phyloP scores from a whole-genome alignment of 2,888 invertebrate genomes.

The Nemurella pictetii region DNA sequence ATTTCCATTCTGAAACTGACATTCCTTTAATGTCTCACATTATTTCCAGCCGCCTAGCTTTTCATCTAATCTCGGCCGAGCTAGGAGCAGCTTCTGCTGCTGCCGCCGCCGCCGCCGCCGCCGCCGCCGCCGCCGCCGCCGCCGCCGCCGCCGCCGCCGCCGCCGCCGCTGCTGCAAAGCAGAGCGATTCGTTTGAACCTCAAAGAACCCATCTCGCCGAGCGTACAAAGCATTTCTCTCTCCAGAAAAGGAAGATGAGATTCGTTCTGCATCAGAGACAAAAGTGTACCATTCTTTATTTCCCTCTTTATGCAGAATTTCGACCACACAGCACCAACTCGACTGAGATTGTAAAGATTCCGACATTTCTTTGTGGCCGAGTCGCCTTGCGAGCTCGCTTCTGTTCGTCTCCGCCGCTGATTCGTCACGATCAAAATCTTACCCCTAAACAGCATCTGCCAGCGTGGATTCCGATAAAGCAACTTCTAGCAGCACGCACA shows the following conservation, averaged over 20 bases:
- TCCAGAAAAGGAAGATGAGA: not conserved
- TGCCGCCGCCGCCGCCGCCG: too few relatives aligned
- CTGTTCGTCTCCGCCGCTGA: not conserved
- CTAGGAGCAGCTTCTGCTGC: not conserved
- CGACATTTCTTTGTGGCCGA: not conserved
- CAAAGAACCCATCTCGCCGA: not conserved
- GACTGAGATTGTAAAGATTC: not conserved
- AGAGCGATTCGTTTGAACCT: conserved; percentile 1
- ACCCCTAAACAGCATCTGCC: not conserved
- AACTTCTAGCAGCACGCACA: too few relatives aligned
- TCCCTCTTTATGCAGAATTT: conserved; percentile 13
- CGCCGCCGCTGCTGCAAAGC: not conserved
- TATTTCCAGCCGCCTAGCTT: conserved; percentile 17
- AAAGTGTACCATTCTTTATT: not conserved
- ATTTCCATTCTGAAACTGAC: conserved; percentile 14
- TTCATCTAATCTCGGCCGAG: not conserved
- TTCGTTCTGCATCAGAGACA: conserved; percentile 21
- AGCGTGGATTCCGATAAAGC: too few relatives aligned
- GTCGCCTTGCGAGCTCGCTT: conserved; percentile 1
- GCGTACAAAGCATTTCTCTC: not conserved
- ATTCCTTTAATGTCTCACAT: conserved; percentile 14
- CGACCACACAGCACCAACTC: conserved; percentile 23
- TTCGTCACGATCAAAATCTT: not conserved
- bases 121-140: too few relatives aligned
- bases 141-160: too few relatives aligned